Conservation (phyloP, 2,113 vertebrate genomes). For the Hippocampus mohnikei region DNA sequence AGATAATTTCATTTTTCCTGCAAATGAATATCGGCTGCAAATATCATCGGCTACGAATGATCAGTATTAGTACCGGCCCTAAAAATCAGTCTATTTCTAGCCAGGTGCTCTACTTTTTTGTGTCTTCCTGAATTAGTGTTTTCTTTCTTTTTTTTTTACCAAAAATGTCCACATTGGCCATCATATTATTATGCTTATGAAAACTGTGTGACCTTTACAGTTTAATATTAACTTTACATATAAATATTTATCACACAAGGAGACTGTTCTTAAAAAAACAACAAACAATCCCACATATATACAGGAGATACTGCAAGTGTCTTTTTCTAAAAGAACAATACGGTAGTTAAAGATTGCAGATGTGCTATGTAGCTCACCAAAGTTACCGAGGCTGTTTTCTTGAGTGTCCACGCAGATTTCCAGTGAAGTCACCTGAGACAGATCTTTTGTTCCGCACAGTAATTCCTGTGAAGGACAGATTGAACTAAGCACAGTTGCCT, state of each 20-base stretch:
- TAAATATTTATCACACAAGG: not conserved
- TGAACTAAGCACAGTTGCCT: not conserved
- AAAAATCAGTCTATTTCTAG: not conserved
- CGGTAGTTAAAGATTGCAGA: not conserved
- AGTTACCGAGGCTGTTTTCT: constrained; percentile 80
- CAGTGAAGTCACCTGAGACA: constrained; percentile 74
- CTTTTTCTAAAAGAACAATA: not conserved
- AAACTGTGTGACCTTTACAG: not conserved
- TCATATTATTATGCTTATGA: not conserved
- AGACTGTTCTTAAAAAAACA: not conserved
- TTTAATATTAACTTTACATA: not conserved
- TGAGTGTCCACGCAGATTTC: constrained; percentile 82
- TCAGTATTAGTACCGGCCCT: too few relatives aligned
- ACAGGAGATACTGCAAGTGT: not conserved
- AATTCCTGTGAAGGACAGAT: constrained; percentile 68
- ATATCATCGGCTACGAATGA: too few relatives aligned
- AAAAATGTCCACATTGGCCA: not conserved
- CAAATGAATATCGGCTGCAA: too few relatives aligned
- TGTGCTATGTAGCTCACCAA: constrained; percentile 78
- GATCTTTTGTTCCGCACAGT: constrained; percentile 76
- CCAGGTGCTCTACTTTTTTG: not conserved
- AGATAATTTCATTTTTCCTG: too few relatives aligned
- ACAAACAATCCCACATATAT: not conserved
- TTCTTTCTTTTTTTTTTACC: not conserved
- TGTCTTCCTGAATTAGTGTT: not conserved